phyloP scores from a whole-genome alignment of 2,797 vertebrate species.

The Phataginus tricuspis region DNA sequence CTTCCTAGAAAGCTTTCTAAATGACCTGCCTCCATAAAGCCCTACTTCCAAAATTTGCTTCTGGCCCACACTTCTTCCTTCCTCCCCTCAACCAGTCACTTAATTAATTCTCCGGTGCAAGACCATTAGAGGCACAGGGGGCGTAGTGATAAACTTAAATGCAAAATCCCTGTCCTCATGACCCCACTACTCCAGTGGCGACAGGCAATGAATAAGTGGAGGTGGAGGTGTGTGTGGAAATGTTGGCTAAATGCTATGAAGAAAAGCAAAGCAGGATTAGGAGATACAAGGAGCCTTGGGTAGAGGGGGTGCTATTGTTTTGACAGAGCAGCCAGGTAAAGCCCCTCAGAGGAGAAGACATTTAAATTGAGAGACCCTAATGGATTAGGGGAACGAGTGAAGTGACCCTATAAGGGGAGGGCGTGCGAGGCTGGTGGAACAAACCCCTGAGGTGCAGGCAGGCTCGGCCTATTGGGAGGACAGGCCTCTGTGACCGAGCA shows the following conservation, averaged over 20 bases:
- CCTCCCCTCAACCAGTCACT: neutral
- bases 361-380: neutral
- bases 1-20: conserved; percentile 17
- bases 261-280: neutral
- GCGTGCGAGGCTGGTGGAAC: neutral
- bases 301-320: neutral
- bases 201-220: neutral
- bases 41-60: neutral
- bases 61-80: neutral
- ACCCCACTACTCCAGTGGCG: neutral
- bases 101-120: neutral
- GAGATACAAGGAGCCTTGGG: neutral
- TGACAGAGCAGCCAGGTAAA: neutral
- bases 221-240: too few relatives aligned
- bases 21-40: neutral
- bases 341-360: neutral
- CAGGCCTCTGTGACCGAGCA: neutral
- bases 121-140: neutral
- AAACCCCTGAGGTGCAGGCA: neutral
- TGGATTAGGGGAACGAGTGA: neutral
- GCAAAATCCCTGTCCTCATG: neutral
- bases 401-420: neutral
- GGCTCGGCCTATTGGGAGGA: neutral
- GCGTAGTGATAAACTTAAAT: neutral
- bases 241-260: neutral